Evolutionary conservation across 2,888 invertebrate species (phyloP), one percentile per base, ranked within the genome.

Genomic region (Drosophila heteroneura): DNA sequence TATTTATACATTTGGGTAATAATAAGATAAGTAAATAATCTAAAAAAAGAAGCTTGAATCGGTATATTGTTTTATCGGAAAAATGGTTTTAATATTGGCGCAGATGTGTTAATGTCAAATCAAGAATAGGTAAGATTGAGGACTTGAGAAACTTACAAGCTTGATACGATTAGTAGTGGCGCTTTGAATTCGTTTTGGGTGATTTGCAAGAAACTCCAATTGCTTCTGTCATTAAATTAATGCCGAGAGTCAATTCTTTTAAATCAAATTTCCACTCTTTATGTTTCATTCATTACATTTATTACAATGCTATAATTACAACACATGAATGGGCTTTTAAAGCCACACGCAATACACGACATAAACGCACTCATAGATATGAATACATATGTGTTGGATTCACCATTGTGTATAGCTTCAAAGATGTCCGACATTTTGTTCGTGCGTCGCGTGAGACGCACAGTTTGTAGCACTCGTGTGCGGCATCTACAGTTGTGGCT

Each of bases 371-470:
- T 22, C 28, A 68, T n/a, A 58, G n/a, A 52, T 51, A 61, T 62
- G 39, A 32, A 54, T 66, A 54, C 37, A 47, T 59, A 47, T 53
- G 16, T 5, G 63, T 47, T 47, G 16, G 28, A 64, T 60, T 49
- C 63, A 51, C 53, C 63, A 74, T 74, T 80, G 74, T 74, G 60
- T 41, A 57, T 49, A 74, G 77, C 85, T 70, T 85, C 88, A 88
- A 85, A 85, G 82, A 85, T 52, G 83, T 79, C 85, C 82, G 88
- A 85, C 85, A 85, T 85, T 88, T 85, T 88, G 74, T 81, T 83
- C 66, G 16, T 64, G 72, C 73, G 58, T 88, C 81, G 85, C 85
- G 85, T 85, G 88, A 83, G 83, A 60, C 51, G 47, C 66, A 65
- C 67, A 67, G 70, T 66, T 80, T 69, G 76, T 58, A 68, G 66